Percentiles rank a stretch among this genome's conserved stretches.
These are phyloP conservation scores for Rhabdophis nuchalis DNA, from an alignment of 2,797 vertebrate genomes.

Conservation along the genomic window DNA sequence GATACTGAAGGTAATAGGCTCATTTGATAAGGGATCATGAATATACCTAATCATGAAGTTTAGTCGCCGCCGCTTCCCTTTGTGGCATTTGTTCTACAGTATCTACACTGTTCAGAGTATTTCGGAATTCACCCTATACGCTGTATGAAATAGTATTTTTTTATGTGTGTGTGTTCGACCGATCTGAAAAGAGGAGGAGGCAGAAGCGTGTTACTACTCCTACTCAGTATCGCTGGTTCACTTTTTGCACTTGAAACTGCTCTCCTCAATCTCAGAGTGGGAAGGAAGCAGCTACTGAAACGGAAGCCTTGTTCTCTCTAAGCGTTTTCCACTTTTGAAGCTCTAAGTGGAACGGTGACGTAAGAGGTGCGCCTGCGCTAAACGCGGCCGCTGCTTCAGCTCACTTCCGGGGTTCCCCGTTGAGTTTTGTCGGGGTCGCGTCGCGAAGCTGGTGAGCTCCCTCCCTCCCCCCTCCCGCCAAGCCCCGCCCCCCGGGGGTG, in stretches of 20 bases:
- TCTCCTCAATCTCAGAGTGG: not conserved
- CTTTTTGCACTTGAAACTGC: not conserved
- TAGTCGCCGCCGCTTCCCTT: not conserved
- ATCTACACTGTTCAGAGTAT: not conserved
- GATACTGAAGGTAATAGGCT: not conserved
- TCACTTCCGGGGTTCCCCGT: not conserved
- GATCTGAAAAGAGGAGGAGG: not conserved
- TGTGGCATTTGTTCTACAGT: not conserved
- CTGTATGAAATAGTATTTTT: not conserved
- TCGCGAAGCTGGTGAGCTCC: not conserved
- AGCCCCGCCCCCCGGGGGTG: not conserved
- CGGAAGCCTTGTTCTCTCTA: not conserved
- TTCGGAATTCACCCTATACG: not conserved
- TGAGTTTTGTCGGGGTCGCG: not conserved
- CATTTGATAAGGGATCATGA: not conserved
- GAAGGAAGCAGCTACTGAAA: not conserved
- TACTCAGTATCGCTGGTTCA: not conserved
- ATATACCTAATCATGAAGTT: not conserved
- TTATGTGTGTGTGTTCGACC: not conserved
- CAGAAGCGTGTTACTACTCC: not conserved
- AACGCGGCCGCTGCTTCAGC: too few species aligned
- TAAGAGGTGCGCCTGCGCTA: not conserved
- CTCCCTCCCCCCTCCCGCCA: accelerated
- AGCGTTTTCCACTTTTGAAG: accelerated
- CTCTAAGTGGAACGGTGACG: not conserved